These are phyloP conservation scores for Drosophila nigromelanica DNA, from an alignment of 1,140 invertebrate species.

Conservation along the genomic window DNA sequence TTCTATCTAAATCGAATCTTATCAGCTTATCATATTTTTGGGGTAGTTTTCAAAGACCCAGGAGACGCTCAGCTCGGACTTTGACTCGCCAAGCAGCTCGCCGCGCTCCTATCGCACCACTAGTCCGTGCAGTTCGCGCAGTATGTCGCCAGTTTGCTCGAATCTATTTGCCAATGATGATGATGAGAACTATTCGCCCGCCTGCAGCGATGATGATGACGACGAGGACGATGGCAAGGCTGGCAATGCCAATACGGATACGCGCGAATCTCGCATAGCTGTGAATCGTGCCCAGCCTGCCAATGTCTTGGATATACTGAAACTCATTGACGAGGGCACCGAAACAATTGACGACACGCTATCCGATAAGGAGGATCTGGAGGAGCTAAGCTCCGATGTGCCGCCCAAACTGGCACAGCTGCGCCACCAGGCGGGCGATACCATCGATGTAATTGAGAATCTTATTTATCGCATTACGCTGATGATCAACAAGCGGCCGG, in stretches of 20 bases:
- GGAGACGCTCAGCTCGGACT: conserved; percentile 55
- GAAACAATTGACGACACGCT: conserved; percentile 76
- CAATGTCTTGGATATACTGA: conserved; percentile 74
- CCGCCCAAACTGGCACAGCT: conserved; percentile 56
- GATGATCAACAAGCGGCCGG: conserved; percentile 71
- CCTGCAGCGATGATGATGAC: conserved; percentile 80
- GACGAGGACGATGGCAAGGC: conserved; percentile 64
- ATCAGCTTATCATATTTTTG: not conserved
- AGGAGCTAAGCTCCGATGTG: conserved; percentile 75
- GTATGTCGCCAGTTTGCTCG: conserved; percentile 75
- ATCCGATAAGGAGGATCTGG: conserved; percentile 75
- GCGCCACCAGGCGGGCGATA: conserved; percentile 57
- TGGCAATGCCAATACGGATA: conserved; percentile 42
- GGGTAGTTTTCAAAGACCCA: conserved; percentile 67
- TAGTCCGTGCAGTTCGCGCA: conserved; percentile 80
- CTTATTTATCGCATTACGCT: conserved; percentile 76
- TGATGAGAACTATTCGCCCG: conserved; percentile 82
- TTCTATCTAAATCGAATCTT: not conserved
- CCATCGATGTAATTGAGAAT: conserved; percentile 80
- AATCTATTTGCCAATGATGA: conserved; percentile 63
- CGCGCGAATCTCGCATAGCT: conserved; percentile 51
- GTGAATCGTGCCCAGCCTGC: conserved; percentile 52
- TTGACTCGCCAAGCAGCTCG: conserved; percentile 78
- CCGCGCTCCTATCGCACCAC: conserved; percentile 70
- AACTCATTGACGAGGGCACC: conserved; percentile 69